Percentiles rank a stretch among this genome's conserved stretches.
These are phyloP conservation scores for Sitophilus oryzae DNA, from an alignment of 1,140 invertebrate species.

Conservation along the genomic window DNA sequence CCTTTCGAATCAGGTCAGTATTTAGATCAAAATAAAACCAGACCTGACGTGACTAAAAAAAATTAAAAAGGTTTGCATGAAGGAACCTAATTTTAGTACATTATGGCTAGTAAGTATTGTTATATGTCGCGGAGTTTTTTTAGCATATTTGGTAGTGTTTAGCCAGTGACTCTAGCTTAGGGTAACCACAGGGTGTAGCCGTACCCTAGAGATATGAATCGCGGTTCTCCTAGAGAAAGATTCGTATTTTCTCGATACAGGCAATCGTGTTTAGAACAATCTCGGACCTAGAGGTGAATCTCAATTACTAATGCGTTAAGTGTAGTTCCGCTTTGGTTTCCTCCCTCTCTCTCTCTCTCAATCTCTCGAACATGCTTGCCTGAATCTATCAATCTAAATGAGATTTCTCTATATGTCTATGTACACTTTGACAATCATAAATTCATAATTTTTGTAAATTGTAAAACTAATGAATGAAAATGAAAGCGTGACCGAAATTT, in stretches of 20 bases:
- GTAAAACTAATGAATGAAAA: slow-evolving; percentile 29
- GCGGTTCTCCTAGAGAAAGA: slow-evolving; percentile 27
- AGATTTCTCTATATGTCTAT: slow-evolving; percentile 28
- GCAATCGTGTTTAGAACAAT: slow-evolving; percentile 29
- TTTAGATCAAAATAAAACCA: slow-evolving; percentile 9
- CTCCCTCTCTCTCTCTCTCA: neutral
- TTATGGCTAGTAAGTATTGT: slow-evolving; percentile 40
- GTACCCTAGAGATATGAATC: slow-evolving; percentile 42
- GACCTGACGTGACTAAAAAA: slow-evolving; percentile 12
- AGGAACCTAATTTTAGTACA: slow-evolving; percentile 34
- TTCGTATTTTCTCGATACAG: slow-evolving; percentile 30
- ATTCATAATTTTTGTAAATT: slow-evolving; percentile 36
- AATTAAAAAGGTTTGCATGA: slow-evolving; percentile 20
- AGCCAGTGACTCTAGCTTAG: slow-evolving; percentile 44
- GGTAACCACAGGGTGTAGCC: slow-evolving; percentile 45
- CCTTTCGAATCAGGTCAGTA: slow-evolving; percentile 16
- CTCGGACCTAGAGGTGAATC: slow-evolving; percentile 18
- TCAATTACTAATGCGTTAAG: slow-evolving; percentile 14
- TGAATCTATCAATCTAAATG: slow-evolving; percentile 21
- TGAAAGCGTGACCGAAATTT: slow-evolving; percentile 32
- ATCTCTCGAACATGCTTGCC: slow-evolving; percentile 22
- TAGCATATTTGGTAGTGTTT: slow-evolving; percentile 33
- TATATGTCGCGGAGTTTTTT: slow-evolving; percentile 39
- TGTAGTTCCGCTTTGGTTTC: slow-evolving; percentile 1
- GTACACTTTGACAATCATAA: slow-evolving; percentile 42